Evolutionary conservation across 2,888 invertebrate genomes (phyloP), one percentile per base, ranked within the genome.

Genomic region (Zygaena filipendulae): DNA sequence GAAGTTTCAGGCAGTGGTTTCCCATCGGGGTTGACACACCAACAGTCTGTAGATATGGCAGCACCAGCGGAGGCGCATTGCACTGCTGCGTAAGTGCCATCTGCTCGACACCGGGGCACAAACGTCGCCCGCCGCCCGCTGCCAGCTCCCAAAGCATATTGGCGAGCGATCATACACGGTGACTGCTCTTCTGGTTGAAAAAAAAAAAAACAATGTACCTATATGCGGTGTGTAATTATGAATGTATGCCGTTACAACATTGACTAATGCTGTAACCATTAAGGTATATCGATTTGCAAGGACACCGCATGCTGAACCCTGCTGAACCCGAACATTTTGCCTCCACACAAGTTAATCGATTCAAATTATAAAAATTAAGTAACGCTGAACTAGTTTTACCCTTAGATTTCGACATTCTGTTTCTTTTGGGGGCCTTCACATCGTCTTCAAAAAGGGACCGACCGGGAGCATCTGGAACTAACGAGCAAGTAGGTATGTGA

Each of bases 21-120:
- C 21, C 96, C 96, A 42, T 88, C 86, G 8, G 87, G 85, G 1
- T 91, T 91, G 35, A 94, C 95, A 61, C 96, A 97, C 95, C 95
- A 95, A 74, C 95, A 96, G 54, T 85, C 85, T 2, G 91, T 87
- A 31, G 86, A 84, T 4, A 82, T 82, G 4, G 90, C 87, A 30
- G 86, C 86, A 3, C 90, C 87, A 29, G 87, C 86, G 9, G 81
- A 77, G 50, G 91, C 87, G 58, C 95, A 96, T 71, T 96, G 96
- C 33, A 92, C 87, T 6, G 91, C 85, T 1, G 91, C 88, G 62
- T 90, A 96, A 2, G 85, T 87, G 9, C 96, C 95, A 57, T 95
- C 94, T 3, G 83, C 79, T 29, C 90, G 86, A 60, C 96, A 96
- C 24, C 84, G 84, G 3, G 95, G 93, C 36, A 89, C 84, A 54